Percentiles rank a stretch among this genome's conserved stretches.
These are phyloP conservation scores for Habroteleia sp. DNA, from an alignment of 2,888 invertebrate species.

Conservation along the genomic window DNA sequence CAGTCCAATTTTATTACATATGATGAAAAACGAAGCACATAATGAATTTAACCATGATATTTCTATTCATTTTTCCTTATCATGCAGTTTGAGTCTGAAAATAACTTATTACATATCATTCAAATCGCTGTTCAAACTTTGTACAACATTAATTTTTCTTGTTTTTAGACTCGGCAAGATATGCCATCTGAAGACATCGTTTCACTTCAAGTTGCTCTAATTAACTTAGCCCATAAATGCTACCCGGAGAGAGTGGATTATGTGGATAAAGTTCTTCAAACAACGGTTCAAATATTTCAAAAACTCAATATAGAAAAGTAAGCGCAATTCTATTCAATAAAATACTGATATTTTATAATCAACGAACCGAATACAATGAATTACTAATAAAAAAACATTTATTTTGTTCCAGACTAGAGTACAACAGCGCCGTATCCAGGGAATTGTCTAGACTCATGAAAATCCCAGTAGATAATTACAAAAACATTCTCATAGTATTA, in stretches of 20 bases:
- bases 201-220: conserved; percentile 95
- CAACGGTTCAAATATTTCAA: conserved; percentile 94
- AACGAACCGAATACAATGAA: too few relatives aligned
- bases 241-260: conserved; percentile 97
- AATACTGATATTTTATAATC: too few relatives aligned
- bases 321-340: conserved; percentile 59
- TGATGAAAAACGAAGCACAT: conserved; percentile 30
- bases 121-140: too few relatives aligned
- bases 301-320: conserved; percentile 92
- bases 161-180: conserved; percentile 90
- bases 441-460: conserved; percentile 96
- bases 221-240: conserved; percentile 97
- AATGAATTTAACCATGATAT: conserved; percentile 34
- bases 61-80: conserved; percentile 68
- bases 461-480: conserved; percentile 97
- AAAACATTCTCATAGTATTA: conserved; percentile 93
- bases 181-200: conserved; percentile 98
- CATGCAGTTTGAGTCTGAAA: conserved; percentile 79
- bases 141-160: neutral
- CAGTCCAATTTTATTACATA: too few relatives aligned
- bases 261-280: conserved; percentile 96
- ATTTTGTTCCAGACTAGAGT: conserved; percentile 85
- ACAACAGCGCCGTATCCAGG: conserved; percentile 92
- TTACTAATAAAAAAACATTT: too few relatives aligned
- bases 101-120: conserved; percentile 40